Conservation (phyloP, 1,140 invertebrate species). For the Calycopis cecrops region DNA sequence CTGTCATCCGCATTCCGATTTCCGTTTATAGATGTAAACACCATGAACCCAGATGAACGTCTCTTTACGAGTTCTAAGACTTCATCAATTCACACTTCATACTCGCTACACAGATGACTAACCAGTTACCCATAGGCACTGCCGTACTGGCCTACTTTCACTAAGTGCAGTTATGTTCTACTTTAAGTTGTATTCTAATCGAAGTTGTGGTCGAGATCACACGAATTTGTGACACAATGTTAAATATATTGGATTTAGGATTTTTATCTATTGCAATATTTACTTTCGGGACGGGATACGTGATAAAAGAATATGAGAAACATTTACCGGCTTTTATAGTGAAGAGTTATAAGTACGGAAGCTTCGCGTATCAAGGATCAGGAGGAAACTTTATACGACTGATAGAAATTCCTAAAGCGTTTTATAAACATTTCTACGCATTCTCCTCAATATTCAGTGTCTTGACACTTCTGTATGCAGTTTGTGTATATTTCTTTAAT, state of each 20-base stretch:
- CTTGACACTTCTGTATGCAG: conserved; percentile 66
- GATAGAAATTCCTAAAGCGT: conserved; percentile 83
- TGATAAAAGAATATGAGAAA: conserved; percentile 78
- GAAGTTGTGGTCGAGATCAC: too few species aligned
- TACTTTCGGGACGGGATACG: conserved; percentile 72
- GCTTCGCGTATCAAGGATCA: conserved; percentile 76
- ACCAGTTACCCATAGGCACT: background rate
- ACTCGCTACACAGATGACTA: too few species aligned
- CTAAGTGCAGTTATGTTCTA: conserved; percentile 7
- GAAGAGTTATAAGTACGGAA: conserved; percentile 81
- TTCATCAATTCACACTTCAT: too few species aligned
- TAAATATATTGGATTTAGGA: conserved; percentile 75
- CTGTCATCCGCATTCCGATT: too few species aligned
- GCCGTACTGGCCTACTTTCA: background rate
- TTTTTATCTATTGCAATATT: conserved; percentile 73
- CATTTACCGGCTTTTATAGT: conserved; percentile 78
- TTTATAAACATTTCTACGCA: conserved; percentile 85
- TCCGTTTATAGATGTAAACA: too few species aligned
- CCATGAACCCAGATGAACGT: too few species aligned
- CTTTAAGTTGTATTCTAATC: background rate
- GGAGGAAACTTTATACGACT: conserved; percentile 66
- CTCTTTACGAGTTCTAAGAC: too few species aligned
- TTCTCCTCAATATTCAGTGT: conserved; percentile 76
- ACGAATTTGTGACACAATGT: conserved; percentile 32
- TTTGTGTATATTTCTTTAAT: conserved; percentile 69